Evolutionary conservation across 2,113 vertebrate genomes (phyloP), one percentile per base, ranked within the genome.

Genomic region (Morone chrysops): DNA sequence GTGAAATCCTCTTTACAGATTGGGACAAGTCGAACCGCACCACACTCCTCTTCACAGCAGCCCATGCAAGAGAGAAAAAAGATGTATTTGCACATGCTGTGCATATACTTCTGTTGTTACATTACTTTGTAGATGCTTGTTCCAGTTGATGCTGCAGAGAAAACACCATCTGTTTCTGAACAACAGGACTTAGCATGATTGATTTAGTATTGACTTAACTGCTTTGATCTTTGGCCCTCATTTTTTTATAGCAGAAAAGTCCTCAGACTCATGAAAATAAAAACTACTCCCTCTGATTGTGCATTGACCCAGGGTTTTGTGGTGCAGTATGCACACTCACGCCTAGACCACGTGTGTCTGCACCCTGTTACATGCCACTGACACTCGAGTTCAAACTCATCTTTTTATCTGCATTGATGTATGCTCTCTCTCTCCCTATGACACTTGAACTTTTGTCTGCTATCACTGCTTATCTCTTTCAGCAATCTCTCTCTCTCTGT

Each of bases 91-190:
- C 18, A 8, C 48, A 51, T 11, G 38, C 8, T n/a, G 18, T 75
- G 17, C 11, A 20, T n/a, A 22, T 36, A 13, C 71, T 31, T 51
- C 63, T 25, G 17, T 73, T 61, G 60, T 36, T 67, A 14, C 51
- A 65, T 73, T 80, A 81, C 77, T 84, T 65, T 25, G 54, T 41
- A 2, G 25, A 82, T 54, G n/a, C 83, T 85, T 80, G 57, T 91
- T 57, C 50, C 75, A 69, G 51, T 70, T 66, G 41, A 75, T 22
- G 43, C 75, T 51, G 56, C 72, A 41, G 60, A 78, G 65, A 57
- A 75, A 85, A 72, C 68, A 5, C 87, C 90, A 93, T 93, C 93
- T 92, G 92, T 76, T 89, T 91, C 85, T 71, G 87, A 90, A 78
- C 86, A 88, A 78, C 59, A 45, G 70, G 89, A 89, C 83, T 91